These are phyloP conservation scores for Cosmia pyralina DNA, from an alignment of 2,888 invertebrate genomes.

Conservation along the genomic window DNA sequence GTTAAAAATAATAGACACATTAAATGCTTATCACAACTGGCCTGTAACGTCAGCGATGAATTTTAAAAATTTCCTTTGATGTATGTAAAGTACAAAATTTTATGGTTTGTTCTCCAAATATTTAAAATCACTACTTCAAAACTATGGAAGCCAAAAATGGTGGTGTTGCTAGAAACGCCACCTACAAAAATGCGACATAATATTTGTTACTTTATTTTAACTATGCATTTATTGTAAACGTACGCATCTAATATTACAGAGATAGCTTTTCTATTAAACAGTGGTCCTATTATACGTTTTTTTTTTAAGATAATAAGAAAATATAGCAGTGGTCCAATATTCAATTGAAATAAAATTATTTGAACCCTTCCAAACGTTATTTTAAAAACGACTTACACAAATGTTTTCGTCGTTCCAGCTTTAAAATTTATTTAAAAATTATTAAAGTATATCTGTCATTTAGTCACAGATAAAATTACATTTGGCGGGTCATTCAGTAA, in stretches of 20 bases:
- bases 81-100: constrained; percentile 85
- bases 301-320: constrained; percentile 79
- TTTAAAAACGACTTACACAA: constrained; percentile 55
- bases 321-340: constrained; percentile 86
- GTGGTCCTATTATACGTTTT: constrained; percentile 79
- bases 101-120: constrained; percentile 65
- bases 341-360: constrained; percentile 62
- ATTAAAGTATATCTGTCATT: constrained; percentile 38
- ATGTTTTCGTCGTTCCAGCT: constrained; percentile 27
- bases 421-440: constrained; percentile 45
- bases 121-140: constrained; percentile 78
- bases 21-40: constrained; percentile 84
- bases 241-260: constrained; percentile 80
- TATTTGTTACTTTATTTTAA: constrained; percentile 61
- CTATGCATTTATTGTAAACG: constrained; percentile 74
- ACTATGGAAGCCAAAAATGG: constrained; percentile 89
- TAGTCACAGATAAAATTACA: constrained; percentile 47
- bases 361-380: constrained; percentile 44
- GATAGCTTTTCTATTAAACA: constrained; percentile 84
- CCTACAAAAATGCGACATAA: constrained; percentile 78
- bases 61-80: constrained; percentile 60
- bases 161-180: constrained; percentile 76
- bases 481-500: constrained; percentile 43
- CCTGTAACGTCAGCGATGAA: constrained; percentile 67
- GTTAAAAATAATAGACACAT: constrained; percentile 61